These are phyloP conservation scores for Cryptotermes secundus DNA, from an alignment of 1,140 invertebrate genomes.

Conservation along the genomic window DNA sequence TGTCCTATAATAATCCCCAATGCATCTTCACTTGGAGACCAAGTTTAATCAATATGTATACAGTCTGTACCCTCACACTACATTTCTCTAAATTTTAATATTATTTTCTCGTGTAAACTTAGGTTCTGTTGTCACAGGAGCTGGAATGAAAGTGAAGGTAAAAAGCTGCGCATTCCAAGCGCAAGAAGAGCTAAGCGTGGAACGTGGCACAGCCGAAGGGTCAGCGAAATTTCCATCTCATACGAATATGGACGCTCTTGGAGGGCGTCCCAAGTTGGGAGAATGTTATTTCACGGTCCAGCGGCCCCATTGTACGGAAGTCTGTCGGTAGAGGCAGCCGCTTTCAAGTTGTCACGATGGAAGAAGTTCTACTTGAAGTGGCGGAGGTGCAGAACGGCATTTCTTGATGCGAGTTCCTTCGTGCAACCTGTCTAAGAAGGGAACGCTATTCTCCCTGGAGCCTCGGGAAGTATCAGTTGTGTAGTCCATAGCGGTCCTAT, in stretches of 20 bases:
- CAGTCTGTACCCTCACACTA: no score
- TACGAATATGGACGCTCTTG: background rate
- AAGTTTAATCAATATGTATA: no score
- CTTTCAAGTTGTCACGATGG: background rate
- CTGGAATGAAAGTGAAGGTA: background rate
- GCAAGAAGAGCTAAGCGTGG: background rate
- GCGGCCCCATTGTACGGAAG: background rate
- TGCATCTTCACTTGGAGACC: no score
- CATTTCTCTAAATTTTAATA: no score
- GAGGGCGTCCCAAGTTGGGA: background rate
- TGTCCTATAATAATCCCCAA: no score
- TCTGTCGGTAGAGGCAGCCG: background rate
- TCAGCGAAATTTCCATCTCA: background rate
- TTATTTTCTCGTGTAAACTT: no score
- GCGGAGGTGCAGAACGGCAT: background rate
- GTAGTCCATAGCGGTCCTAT: background rate
- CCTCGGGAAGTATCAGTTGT: background rate
- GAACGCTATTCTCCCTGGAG: background rate
- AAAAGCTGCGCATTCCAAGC: background rate
- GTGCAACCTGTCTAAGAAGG: background rate
- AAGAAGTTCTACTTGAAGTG: conserved; percentile 12
- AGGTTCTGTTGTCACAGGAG: background rate
- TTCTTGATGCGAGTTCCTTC: background rate
- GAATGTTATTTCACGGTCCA: conserved; percentile 16
- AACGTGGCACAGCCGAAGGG: background rate